phyloP scores from a whole-genome alignment of 2,113 vertebrate species.

The Neotoma lepida region DNA sequence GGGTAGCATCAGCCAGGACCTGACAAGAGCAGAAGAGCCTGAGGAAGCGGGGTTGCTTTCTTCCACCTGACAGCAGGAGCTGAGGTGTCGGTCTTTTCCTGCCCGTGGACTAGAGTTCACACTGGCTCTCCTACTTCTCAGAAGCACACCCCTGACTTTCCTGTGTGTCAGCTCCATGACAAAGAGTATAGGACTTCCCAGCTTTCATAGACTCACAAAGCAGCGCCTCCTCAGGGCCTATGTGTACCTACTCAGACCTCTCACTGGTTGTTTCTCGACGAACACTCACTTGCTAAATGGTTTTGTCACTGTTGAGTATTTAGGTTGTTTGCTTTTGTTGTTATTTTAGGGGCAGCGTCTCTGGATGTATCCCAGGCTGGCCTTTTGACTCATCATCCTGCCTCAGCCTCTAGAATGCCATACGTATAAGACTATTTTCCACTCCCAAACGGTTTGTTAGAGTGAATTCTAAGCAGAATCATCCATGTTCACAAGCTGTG shows the following conservation, averaged over 20 bases:
- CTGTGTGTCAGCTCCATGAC: background rate
- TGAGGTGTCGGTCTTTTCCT: background rate
- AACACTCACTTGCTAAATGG: background rate
- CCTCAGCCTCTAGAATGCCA: background rate
- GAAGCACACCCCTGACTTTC: background rate
- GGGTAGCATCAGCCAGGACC: background rate
- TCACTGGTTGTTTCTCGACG: background rate
- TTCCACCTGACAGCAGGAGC: background rate
- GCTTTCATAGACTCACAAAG: background rate
- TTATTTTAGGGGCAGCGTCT: background rate
- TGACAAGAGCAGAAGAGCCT: background rate
- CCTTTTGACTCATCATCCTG: background rate
- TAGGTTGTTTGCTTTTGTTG: background rate
- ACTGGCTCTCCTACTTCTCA: background rate
- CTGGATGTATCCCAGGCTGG: background rate
- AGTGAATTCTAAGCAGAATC: background rate
- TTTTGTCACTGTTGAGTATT: background rate
- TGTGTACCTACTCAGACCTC: background rate
- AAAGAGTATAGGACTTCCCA: background rate
- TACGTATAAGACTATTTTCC: background rate
- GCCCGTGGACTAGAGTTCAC: background rate
- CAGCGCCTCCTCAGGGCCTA: background rate
- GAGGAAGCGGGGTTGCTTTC: too few species aligned
- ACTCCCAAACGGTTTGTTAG: background rate
- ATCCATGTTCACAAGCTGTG: background rate